Base-by-base conservation (phyloP, 2,113 vertebrate species). In the Tautogolabrus adspersus region DNA sequence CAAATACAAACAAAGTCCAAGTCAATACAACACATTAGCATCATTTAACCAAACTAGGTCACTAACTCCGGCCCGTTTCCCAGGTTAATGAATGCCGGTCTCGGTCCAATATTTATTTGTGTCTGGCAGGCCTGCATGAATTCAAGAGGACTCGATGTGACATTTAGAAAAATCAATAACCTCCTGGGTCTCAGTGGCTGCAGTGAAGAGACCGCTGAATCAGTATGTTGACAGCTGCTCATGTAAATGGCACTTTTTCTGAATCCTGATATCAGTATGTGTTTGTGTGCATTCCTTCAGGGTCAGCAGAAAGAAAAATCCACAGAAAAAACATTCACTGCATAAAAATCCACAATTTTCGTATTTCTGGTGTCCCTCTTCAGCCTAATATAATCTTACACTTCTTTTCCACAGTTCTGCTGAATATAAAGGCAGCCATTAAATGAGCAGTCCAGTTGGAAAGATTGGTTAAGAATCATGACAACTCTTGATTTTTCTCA, bases 131-230 rank as follows among this genome's bases (percentile, higher is more conserved):
- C 58, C 74, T 49, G 61, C 47, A 44, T 87, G 77, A 65, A 79
- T 77, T 71, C 77, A 79, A 86, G 82, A 49, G 77, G 81, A 47
- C 77, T 72, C 19, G 56, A 77, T 79, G 86, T 90, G 89, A 88
- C 91, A 91, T 90, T 91, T 92, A 57, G 44, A 72, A 75, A 88
- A 91, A 87, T 93, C 91, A 83, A 91, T 91, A 82, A 58, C 62
- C 37, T n/a, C 65, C 55, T 66, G 19, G 46, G 62, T 79, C 77
- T 73, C 75, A 19, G 81, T 16, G 2, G 63, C 78, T 42, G 69
- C 30, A 58, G 64, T 16, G 13, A 4, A 16, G 66, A 57, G 68
- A 11, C 46, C 3, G 72, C 49, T 40, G 85, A 75, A 77, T 63
- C 42, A 49, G 49, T 34, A 75, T 2, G 63, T 4, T 46, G 79